Percentiles rank a stretch among this genome's conserved stretches.
Evolutionary conservation across 2,113 vertebrate genomes (phyloP).

Genomic region (Oreochromis niloticus): DNA sequence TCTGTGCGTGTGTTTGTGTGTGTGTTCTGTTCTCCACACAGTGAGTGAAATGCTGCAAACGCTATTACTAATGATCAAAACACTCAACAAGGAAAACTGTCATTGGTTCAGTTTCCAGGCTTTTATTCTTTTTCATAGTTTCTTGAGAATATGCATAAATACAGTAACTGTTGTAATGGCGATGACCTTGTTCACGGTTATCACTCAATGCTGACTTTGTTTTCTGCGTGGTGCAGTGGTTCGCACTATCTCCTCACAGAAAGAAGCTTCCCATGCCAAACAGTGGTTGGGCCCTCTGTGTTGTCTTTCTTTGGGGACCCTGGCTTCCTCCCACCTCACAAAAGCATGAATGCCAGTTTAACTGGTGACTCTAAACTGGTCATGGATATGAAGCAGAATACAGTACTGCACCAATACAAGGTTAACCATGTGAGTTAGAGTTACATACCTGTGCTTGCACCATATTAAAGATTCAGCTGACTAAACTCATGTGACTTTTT

Average conservation of each 20-base stretch:
- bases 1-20: neutral
- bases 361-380: rapidly evolving
- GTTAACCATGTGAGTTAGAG: neutral
- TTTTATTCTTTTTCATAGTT: neutral
- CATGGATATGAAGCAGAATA: neutral
- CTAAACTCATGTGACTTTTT: neutral
- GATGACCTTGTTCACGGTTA: neutral
- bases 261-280: neutral
- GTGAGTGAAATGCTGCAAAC: neutral
- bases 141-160: rapidly evolving
- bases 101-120: neutral
- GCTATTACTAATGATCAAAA: neutral
- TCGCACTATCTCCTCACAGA: neutral
- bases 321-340: neutral
- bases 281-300: neutral
- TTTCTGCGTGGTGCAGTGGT: neutral
- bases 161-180: neutral
- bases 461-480: neutral
- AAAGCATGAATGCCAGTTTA: neutral
- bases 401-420: neutral
- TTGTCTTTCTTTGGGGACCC: neutral
- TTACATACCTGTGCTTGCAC: neutral
- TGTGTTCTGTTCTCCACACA: neutral
- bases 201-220: neutral
- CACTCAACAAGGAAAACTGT: rapidly evolving